phyloP scores from a whole-genome alignment of 23 tunicate genomes.

The Oikopleura dioica region DNA sequence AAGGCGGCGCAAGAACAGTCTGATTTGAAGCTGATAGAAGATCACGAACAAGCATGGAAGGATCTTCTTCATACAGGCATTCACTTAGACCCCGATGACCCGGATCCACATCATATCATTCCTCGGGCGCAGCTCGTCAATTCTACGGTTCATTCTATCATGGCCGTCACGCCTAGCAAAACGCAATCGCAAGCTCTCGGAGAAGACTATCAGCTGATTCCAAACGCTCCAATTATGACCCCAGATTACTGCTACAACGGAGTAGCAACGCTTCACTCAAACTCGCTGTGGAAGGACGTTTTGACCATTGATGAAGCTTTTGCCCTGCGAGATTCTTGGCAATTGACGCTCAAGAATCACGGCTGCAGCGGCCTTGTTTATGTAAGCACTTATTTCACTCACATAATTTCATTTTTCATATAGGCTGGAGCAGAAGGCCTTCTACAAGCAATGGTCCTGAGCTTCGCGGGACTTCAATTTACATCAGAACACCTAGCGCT shows the following conservation, averaged over 20 bases:
- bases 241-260: constrained; percentile 73
- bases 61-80: constrained; percentile 84
- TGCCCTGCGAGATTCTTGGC: constrained; percentile 28
- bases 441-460: constrained; percentile 72
- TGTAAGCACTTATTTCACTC: background rate
- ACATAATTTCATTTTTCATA: constrained; percentile 14
- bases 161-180: background rate
- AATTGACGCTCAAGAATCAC: constrained; percentile 17
- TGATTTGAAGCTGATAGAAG: constrained; percentile 35
- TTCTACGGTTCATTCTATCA: background rate
- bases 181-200: background rate
- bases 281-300: constrained; percentile 32
- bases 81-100: background rate
- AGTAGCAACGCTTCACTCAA: constrained; percentile 39
- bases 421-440: constrained; percentile 73
- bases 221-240: constrained; percentile 21
- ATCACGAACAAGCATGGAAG: constrained; percentile 58
- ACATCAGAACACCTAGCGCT: constrained; percentile 46
- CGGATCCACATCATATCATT: background rate
- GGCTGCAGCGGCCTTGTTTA: background rate
- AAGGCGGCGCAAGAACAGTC: no score
- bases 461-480: constrained; percentile 69
- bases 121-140: background rate
- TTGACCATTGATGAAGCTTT: constrained; percentile 16
- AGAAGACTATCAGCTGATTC: background rate